Base-by-base conservation (phyloP, 2,797 vertebrate species). In the Poeciliopsis paucimaculata region DNA sequence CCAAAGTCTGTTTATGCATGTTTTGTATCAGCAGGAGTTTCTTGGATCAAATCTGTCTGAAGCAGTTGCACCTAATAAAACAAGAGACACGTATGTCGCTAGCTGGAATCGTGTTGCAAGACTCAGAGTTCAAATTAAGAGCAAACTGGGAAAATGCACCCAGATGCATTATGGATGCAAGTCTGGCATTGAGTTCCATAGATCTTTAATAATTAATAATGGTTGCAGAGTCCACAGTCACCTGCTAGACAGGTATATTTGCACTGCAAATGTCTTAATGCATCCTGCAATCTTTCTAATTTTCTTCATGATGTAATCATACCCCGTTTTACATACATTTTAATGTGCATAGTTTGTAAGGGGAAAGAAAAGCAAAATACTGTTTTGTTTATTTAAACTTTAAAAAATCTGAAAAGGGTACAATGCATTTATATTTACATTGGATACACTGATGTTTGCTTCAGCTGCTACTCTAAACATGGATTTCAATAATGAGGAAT, bases 151-250 rank as follows among this genome's bases (percentile, higher is more conserved):
- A 84, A 87, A 94, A 92, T 45, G 85, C 86, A 87, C 78, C 82
- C 51, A 72, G 51, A 90, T 96, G 80, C 87, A 96, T 96, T 93
- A 96, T 96, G 88, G 89, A 96, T 95, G 91, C 88, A 76, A 82
- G 80, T 74, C 77, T 53, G 72, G 91, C 66, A 9, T 94, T 88
- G 77, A 64, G 90, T 96, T 96, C 93, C 94, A 75, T 82, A 80
- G 77, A 81, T 91, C 78, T 71, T 96, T 87, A 94, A 95, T 94
- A 87, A 94, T 96, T 95, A 87, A 96, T 74, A 89, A 80, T 51
- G 41, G 76, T 28, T 45, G 41, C 41, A 46, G 41, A 45, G 46
- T 46, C 41, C 16, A 16, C 41, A 45, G 26, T n/a, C 43, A 46
- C 68, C n/a, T 71, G 6, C 68, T 16, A 28, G 26, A 72, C 28